Percentiles rank a stretch among this genome's conserved stretches.
phyloP scores from a whole-genome alignment of 2,888 invertebrate species.

The Diaphora mendica region DNA sequence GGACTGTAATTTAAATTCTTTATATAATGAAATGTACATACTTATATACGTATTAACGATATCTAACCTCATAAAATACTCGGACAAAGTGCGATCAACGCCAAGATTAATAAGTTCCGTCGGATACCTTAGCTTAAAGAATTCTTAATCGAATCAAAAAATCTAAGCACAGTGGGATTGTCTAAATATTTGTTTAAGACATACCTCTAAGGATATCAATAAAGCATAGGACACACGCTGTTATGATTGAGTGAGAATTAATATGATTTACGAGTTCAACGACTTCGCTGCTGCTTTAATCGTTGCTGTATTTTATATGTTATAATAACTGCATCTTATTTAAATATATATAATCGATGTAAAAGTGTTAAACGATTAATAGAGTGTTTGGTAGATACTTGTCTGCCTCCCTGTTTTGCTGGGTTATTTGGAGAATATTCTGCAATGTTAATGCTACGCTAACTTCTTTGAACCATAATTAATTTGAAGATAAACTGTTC shows the following conservation, averaged over 20 bases:
- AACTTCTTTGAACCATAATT: not conserved
- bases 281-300: constrained; percentile 6
- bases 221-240: constrained; percentile 15
- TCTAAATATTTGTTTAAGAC: constrained; percentile 41
- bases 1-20: constrained; percentile 51
- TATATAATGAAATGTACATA: constrained; percentile 46
- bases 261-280: constrained; percentile 27
- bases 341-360: not conserved
- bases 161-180: constrained; percentile 40
- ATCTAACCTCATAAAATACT: constrained; percentile 45
- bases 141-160: constrained; percentile 48
- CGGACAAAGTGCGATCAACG: constrained; percentile 44
- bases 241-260: constrained; percentile 18
- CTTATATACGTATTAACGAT: constrained; percentile 36
- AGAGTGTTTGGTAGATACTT: not conserved
- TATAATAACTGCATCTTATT: not conserved
- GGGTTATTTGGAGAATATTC: not conserved
- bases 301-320: not conserved
- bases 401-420: not conserved
- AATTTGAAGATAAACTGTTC: not conserved
- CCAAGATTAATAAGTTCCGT: constrained; percentile 49
- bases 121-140: constrained; percentile 44
- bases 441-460: not conserved
- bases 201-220: constrained; percentile 37
- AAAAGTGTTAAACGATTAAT: not conserved